Percentiles rank a stretch among this genome's conserved stretches.
Evolutionary conservation across 2,797 vertebrate genomes (phyloP).

Genomic region (Luscinia luscinia): DNA sequence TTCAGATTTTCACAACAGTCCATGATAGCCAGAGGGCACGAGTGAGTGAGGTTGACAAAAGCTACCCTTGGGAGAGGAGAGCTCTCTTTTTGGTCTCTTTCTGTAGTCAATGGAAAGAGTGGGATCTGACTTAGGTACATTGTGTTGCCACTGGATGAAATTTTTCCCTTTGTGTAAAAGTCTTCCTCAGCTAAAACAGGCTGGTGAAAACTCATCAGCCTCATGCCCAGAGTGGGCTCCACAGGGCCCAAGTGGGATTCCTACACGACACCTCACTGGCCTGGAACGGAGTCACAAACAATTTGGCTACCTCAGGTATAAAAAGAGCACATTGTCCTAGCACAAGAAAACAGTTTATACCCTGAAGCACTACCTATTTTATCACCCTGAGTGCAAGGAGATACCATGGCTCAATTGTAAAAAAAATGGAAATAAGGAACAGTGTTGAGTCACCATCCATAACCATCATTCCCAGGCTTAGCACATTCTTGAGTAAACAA

Average conservation of each 20-base stretch:
- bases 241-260: not conserved
- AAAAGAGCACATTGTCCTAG: not conserved
- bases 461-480: not conserved
- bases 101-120: not conserved
- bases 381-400: not conserved
- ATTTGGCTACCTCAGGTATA: not conserved
- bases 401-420: fast-evolving
- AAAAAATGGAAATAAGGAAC: not conserved
- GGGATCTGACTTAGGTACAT: not conserved
- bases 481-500: not conserved
- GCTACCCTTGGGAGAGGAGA: not conserved
- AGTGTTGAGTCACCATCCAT: not conserved
- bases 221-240: not conserved
- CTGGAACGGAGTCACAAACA: not conserved
- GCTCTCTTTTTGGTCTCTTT: not conserved
- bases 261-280: not conserved
- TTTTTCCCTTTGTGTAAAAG: not conserved
- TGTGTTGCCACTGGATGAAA: not conserved
- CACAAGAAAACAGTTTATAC: not conserved
- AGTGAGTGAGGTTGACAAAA: not conserved
- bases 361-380: not conserved
- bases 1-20: not conserved
- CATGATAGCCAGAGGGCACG: not conserved
- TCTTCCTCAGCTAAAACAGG: not conserved
- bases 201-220: not conserved